Conservation (phyloP, 2,888 invertebrate genomes). For the Apocheima hispidaria region DNA sequence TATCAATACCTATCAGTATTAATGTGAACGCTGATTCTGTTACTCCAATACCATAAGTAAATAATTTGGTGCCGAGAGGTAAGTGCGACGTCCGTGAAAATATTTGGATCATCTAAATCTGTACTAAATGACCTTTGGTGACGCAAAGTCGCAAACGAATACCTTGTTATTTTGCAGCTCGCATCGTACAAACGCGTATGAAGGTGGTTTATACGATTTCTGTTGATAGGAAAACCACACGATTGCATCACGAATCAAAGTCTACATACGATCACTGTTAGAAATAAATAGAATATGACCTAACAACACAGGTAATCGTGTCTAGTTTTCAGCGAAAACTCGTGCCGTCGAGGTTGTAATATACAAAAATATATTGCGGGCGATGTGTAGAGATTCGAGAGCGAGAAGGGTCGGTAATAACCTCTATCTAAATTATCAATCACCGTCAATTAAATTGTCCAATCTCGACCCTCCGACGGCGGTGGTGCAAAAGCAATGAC, state of each 20-base stretch:
- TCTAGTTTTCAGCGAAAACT: slow-evolving; percentile 21
- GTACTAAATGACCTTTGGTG: slow-evolving; percentile 77
- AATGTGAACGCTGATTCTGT: slow-evolving; percentile 11
- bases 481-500: slow-evolving; percentile 60
- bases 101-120: slow-evolving; percentile 80
- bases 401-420: slow-evolving; percentile 54
- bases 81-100: slow-evolving; percentile 79
- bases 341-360: slow-evolving; percentile 12
- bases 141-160: slow-evolving; percentile 68
- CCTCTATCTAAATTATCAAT: slow-evolving; percentile 74
- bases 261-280: slow-evolving; percentile 22
- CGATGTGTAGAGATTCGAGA: slow-evolving; percentile 44
- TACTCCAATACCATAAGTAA: slow-evolving; percentile 41
- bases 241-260: slow-evolving; percentile 22
- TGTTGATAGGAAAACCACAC: slow-evolving; percentile 24
- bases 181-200: slow-evolving; percentile 29
- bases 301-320: slow-evolving; percentile 21
- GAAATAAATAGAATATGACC: slow-evolving; percentile 28
- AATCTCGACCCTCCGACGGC: slow-evolving; percentile 54
- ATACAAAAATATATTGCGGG: slow-evolving; percentile 42
- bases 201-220: slow-evolving; percentile 40
- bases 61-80: slow-evolving; percentile 56
- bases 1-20: slow-evolving; percentile 18
- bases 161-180: slow-evolving; percentile 55
- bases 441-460: slow-evolving; percentile 69